Evolutionary conservation across 2,797 vertebrate species (phyloP).

Genomic region (Oreonectes daqikongensis): DNA sequence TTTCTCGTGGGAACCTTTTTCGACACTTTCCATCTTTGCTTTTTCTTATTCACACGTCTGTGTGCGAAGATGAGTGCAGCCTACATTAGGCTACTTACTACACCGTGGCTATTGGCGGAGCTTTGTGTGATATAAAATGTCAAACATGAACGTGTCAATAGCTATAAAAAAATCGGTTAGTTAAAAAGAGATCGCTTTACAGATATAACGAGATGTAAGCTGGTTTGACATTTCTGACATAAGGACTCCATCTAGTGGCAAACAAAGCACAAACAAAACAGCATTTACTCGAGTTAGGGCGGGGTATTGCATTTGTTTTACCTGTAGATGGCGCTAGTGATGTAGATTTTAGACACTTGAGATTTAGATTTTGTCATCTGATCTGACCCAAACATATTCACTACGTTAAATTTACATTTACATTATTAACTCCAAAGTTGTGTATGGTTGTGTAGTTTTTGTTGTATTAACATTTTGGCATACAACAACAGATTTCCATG

Average conservation of each 20-base stretch:
- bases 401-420: not conserved
- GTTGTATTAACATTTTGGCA: not conserved
- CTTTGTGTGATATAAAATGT: not conserved
- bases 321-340: no score
- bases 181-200: not conserved
- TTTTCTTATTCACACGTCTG: slow-evolving; percentile 11
- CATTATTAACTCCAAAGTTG: not conserved
- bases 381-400: not conserved
- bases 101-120: not conserved
- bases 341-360: no score
- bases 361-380: no score
- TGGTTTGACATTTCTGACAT: not conserved
- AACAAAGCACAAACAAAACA: not conserved
- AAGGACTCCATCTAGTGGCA: slow-evolving; percentile 36
- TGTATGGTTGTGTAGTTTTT: not conserved
- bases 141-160: not conserved
- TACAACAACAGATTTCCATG: not conserved
- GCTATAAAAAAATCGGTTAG: not conserved
- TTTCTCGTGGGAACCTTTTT: slow-evolving; percentile 80
- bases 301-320: no score
- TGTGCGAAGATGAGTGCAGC: slow-evolving; percentile 5
- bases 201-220: not conserved
- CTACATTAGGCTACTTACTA: not conserved
- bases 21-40: slow-evolving; percentile 72
- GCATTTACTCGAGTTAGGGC: not conserved